These are phyloP conservation scores for Neogale vison DNA, from an alignment of 2,113 vertebrate species.

Conservation along the genomic window DNA sequence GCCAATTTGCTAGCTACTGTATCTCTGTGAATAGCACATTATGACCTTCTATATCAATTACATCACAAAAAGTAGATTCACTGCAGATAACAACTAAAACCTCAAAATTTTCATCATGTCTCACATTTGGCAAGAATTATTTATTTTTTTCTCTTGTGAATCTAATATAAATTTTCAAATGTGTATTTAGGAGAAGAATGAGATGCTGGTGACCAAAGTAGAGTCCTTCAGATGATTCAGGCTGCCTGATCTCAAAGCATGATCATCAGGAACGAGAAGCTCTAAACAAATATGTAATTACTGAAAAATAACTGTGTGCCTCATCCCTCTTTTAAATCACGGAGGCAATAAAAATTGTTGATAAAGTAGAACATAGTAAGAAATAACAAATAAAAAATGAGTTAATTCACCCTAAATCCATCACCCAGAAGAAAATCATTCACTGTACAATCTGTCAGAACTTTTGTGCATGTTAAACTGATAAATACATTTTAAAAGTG, in stretches of 20 bases:
- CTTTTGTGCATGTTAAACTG: background rate
- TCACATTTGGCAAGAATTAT: background rate
- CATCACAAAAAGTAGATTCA: background rate
- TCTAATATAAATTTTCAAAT: slow-evolving; percentile 55
- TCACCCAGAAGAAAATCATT: background rate
- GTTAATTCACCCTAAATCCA: background rate
- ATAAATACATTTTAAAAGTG: background rate
- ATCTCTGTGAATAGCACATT: background rate
- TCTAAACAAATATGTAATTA: background rate
- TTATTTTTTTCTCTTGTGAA: slow-evolving; percentile 27
- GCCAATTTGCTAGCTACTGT: background rate
- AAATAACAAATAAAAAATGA: background rate
- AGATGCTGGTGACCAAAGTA: background rate
- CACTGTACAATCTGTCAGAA: background rate
- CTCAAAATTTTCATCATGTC: slow-evolving; percentile 31
- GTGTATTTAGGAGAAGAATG: background rate
- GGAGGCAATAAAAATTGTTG: background rate
- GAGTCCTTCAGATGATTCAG: background rate
- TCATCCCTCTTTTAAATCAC: background rate
- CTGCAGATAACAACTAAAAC: slow-evolving; percentile 32
- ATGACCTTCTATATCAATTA: background rate
- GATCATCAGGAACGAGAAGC: slow-evolving; percentile 5
- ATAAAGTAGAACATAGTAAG: background rate
- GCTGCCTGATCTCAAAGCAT: background rate
- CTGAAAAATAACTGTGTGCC: background rate